Evolutionary conservation across 2,113 vertebrate species (phyloP).

Genomic region (Falcunculus frontatus): DNA sequence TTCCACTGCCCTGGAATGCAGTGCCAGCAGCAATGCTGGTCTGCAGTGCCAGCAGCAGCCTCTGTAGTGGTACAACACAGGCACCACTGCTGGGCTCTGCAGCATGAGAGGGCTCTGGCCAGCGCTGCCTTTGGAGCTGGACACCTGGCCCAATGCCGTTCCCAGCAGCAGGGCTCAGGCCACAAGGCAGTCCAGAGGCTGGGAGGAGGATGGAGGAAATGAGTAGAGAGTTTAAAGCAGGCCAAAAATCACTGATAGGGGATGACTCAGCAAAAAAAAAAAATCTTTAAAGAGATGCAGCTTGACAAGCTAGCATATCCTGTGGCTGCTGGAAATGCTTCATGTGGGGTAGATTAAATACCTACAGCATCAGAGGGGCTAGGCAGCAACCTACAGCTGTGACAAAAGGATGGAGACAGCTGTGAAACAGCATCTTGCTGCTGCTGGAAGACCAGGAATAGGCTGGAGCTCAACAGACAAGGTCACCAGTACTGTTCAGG

Average conservation of each 20-base stretch:
- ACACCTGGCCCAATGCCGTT: background rate
- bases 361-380: background rate
- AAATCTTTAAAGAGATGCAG: background rate
- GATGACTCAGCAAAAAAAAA: background rate
- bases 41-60: background rate
- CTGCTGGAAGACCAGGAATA: background rate
- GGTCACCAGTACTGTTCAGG: background rate
- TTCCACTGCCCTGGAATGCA: background rate
- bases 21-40: background rate
- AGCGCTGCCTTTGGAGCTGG: fast-evolving
- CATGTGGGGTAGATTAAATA: background rate
- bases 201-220: background rate
- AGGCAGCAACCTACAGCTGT: background rate
- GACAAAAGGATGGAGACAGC: background rate
- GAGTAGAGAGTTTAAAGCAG: background rate
- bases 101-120: background rate
- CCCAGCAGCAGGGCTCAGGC: background rate
- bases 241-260: background rate
- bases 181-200: background rate
- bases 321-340: background rate
- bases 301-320: background rate
- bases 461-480: background rate
- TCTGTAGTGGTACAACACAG: background rate
- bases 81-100: background rate
- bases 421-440: background rate